These are phyloP conservation scores for Rhadinocentrus ornatus DNA, from an alignment of 2,797 vertebrate species.

Conservation along the genomic window DNA sequence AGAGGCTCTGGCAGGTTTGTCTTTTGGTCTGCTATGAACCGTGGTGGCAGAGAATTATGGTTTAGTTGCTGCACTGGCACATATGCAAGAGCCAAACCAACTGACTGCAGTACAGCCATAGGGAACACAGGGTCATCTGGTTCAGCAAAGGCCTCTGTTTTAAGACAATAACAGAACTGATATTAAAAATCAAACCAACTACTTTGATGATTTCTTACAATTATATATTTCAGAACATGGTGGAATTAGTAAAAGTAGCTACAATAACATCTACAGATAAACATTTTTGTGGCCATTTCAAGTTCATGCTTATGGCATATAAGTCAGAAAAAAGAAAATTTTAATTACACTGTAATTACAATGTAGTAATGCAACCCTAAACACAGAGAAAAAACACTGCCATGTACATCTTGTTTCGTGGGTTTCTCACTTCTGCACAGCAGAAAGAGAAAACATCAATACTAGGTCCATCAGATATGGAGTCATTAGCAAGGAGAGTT, in stretches of 20 bases:
- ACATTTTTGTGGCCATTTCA: neutral
- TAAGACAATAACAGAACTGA: constrained; percentile 24
- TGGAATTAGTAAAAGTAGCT: neutral
- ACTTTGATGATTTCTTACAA: neutral
- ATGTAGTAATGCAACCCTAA: too few relatives aligned
- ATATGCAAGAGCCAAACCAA: constrained; percentile 87
- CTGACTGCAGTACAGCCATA: constrained; percentile 84
- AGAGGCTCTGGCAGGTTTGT: constrained; percentile 91
- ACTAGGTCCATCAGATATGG: neutral
- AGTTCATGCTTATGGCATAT: neutral
- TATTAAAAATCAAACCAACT: neutral
- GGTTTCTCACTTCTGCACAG: neutral
- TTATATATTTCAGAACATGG: neutral
- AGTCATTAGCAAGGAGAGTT: neutral
- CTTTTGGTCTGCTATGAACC: constrained; percentile 89
- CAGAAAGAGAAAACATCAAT: neutral
- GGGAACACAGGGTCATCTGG: constrained; percentile 87
- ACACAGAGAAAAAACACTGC: neutral
- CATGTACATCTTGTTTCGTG: neutral
- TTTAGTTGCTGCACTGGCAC: constrained; percentile 88
- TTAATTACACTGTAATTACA: neutral
- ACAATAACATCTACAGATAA: neutral
- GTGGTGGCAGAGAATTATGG: constrained; percentile 87
- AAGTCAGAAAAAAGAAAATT: neutral
- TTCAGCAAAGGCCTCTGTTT: constrained; percentile 84